Conservation (phyloP, 2,888 invertebrate species). For the Erynnis tages region DNA sequence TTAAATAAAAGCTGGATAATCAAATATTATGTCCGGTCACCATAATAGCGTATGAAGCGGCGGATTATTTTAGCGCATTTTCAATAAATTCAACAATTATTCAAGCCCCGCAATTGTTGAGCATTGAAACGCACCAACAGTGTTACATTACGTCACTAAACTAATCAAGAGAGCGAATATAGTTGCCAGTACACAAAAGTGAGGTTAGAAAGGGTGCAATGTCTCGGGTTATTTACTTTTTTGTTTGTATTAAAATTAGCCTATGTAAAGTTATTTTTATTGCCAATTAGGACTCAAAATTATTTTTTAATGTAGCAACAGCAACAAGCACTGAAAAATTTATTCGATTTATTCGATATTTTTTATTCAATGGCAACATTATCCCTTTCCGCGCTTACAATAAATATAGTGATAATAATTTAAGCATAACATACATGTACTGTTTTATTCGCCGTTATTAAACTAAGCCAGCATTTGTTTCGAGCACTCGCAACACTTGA, state of each 20-base stretch:
- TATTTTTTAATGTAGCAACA: not conserved
- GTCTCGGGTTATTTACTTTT: not conserved
- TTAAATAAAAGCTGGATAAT: too few relatives aligned
- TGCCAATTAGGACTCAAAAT: too few relatives aligned
- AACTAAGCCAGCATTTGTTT: constrained; percentile 7
- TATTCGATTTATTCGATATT: not conserved
- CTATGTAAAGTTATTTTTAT: too few relatives aligned
- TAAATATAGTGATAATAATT: constrained; percentile 14
- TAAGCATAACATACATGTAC: constrained; percentile 20
- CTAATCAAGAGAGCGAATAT: constrained; percentile 11
- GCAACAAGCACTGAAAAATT: too few relatives aligned
- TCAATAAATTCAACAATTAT: constrained; percentile 9
- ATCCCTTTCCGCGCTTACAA: constrained; percentile 14
- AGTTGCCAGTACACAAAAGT: constrained; percentile 2
- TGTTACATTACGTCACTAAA: constrained; percentile 9
- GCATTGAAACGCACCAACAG: constrained; percentile 15
- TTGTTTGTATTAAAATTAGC: not conserved
- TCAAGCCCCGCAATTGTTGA: not conserved
- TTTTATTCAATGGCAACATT: constrained; percentile 18
- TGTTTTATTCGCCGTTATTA: constrained; percentile 12
- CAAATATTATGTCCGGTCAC: too few relatives aligned
- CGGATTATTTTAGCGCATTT: constrained; percentile 1
- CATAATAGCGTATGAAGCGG: not conserved
- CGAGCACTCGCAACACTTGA: not conserved
- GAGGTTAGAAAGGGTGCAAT: too few relatives aligned